Conservation (phyloP, 2,797 vertebrate genomes). For the Pseudochromis fuscus region DNA sequence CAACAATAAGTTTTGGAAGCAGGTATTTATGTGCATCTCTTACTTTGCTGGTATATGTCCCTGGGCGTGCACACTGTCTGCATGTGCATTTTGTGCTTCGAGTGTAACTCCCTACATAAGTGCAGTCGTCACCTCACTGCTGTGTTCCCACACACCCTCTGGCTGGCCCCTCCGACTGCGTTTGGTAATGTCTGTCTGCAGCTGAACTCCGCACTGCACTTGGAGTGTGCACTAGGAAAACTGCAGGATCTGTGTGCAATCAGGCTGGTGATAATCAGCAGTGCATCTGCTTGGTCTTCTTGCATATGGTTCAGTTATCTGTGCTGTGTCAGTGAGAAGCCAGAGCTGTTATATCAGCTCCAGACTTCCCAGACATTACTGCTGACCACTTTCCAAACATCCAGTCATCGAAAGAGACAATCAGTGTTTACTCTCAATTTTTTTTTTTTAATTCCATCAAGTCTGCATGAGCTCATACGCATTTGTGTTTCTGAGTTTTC, state of each 20-base stretch:
- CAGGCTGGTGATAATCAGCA: constrained; percentile 75
- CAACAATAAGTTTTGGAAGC: constrained; percentile 4
- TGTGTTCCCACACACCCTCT: constrained; percentile 65
- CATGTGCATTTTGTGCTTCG: constrained; percentile 24
- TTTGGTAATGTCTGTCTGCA: constrained; percentile 77
- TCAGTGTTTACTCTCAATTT: constrained; percentile 36
- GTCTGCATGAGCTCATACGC: constrained; percentile 13
- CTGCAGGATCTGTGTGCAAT: constrained; percentile 62
- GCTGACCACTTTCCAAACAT: constrained; percentile 52
- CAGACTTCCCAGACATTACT: constrained; percentile 50
- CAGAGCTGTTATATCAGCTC: constrained; percentile 60
- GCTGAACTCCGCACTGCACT: constrained; percentile 68
- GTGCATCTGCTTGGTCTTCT: constrained; percentile 64
- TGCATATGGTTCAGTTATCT: constrained; percentile 63
- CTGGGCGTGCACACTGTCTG: not conserved
- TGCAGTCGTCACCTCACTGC: constrained; percentile 54
- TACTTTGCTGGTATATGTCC: not conserved
- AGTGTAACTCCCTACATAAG: constrained; percentile 39
- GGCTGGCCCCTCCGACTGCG: constrained; percentile 68
- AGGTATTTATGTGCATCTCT: not conserved
- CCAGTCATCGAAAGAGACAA: constrained; percentile 38
- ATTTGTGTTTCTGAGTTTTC: constrained; percentile 18
- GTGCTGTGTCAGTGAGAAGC: constrained; percentile 69
- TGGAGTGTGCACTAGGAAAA: constrained; percentile 64
- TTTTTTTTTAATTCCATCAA: constrained; percentile 38